These are phyloP conservation scores for Scylla paramamosain DNA, from an alignment of 1,140 invertebrate genomes.

Conservation along the genomic window DNA sequence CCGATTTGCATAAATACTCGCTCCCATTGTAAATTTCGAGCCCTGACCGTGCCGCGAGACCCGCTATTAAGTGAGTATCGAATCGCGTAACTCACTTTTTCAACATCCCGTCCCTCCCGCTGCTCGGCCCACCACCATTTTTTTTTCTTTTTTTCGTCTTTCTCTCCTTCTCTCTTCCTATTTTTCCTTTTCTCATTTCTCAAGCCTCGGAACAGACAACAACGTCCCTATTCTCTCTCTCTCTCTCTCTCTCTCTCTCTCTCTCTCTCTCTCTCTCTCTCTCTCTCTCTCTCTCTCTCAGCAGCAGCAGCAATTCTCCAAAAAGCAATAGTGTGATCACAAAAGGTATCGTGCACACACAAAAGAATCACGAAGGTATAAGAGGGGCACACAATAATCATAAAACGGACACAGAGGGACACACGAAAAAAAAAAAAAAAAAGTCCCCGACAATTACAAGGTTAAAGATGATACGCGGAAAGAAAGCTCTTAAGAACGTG, in stretches of 20 bases:
- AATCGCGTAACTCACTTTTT: not conserved
- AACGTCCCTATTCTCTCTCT: constrained; percentile 16
- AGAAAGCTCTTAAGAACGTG: constrained; percentile 6
- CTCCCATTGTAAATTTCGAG: no score
- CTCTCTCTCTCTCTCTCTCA: constrained; percentile 15
- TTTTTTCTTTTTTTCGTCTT: not conserved
- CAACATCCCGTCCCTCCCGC: not conserved
- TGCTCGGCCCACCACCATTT: not conserved
- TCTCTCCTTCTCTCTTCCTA: constrained; percentile 25
- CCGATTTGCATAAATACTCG: no score
- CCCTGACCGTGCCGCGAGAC: not conserved
- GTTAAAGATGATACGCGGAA: not conserved
- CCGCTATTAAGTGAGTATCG: not conserved
- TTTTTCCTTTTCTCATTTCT: not conserved
- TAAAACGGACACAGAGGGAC: not conserved
- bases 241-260: constrained; percentile 45
- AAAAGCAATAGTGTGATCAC: constrained; percentile 30
- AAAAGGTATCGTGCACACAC: constrained; percentile 46
- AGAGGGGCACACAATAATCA: constrained; percentile 44
- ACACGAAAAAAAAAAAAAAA: not conserved
- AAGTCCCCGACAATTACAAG: constrained; percentile 41
- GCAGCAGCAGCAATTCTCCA: not conserved
- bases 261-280: constrained; percentile 48
- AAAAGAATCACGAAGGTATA: constrained; percentile 40
- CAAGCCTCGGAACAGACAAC: no score